A percentile compares a stretch with the other conserved stretches of the same genome.
phyloP scores from a whole-genome alignment of 2,113 vertebrate species.

The Myrmecophaga tridactyla region DNA sequence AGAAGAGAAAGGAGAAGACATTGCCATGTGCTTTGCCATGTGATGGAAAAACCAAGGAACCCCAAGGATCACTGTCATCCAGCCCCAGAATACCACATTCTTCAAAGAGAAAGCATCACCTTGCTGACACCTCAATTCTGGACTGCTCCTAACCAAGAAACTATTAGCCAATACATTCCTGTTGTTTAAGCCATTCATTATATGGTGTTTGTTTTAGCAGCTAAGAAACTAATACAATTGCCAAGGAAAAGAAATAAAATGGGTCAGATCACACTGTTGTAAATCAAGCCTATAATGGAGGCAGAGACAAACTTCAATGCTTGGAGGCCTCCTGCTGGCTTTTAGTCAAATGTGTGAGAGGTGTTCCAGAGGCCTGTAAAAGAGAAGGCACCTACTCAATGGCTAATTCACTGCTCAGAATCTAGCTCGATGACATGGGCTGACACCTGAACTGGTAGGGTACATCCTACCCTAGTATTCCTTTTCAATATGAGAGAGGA shows the following conservation, averaged over 20 bases:
- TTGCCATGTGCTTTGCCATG: too few relatives aligned
- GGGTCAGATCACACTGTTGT: background rate
- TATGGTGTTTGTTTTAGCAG: too few relatives aligned
- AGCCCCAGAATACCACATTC: too few relatives aligned
- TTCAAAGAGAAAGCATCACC: too few relatives aligned
- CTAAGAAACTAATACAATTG: background rate
- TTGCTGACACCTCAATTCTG: too few relatives aligned
- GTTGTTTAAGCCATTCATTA: too few relatives aligned
- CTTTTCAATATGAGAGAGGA: background rate
- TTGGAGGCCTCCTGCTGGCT: background rate
- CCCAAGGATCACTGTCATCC: too few relatives aligned
- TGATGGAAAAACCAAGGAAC: too few relatives aligned
- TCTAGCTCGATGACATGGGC: background rate
- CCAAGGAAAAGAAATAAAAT: background rate
- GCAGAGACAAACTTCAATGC: background rate
- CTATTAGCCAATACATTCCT: too few relatives aligned
- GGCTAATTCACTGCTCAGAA: background rate
- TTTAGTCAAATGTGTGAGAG: background rate
- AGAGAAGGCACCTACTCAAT: background rate
- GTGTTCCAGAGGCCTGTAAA: background rate
- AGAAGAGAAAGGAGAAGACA: too few relatives aligned
- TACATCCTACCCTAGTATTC: background rate
- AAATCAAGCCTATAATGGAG: background rate
- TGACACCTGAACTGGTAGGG: too few relatives aligned
- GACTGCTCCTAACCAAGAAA: too few relatives aligned